Conservation (phyloP, 2,113 vertebrate genomes). For the Neolamprologus toae region DNA sequence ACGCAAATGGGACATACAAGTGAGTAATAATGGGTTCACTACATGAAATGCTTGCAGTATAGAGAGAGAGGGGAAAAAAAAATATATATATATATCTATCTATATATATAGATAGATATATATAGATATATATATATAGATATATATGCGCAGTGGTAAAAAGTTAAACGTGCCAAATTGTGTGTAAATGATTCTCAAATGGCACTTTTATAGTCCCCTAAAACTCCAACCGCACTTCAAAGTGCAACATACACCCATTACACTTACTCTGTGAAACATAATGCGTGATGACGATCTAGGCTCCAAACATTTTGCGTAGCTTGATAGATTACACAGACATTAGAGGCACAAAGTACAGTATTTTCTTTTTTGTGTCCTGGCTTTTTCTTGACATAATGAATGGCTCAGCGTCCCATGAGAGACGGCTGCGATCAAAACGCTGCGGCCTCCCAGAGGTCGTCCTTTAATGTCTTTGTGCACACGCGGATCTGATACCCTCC, state of each 20-base stretch:
- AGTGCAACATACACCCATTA: not conserved
- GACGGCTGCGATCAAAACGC: conserved; percentile 14
- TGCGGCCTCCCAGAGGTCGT: conserved; percentile 6
- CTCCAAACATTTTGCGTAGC: not conserved
- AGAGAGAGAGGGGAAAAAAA: fast-evolving
- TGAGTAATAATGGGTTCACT: not conserved
- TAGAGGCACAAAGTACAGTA: conserved; percentile 3
- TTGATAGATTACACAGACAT: conserved; percentile 17
- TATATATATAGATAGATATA: fast-evolving
- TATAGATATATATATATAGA: fast-evolving
- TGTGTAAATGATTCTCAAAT: not conserved
- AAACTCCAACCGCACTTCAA: not conserved
- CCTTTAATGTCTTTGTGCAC: conserved; percentile 47
- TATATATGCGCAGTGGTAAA: not conserved
- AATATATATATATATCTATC: fast-evolving
- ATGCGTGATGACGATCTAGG: not conserved
- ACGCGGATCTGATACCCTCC: conserved; percentile 35
- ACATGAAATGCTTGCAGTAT: not conserved
- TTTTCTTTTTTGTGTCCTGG: not conserved
- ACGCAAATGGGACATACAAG: not conserved
- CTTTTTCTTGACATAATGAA: conserved; percentile 34
- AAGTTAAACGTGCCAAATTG: not conserved
- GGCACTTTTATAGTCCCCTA: not conserved
- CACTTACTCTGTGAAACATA: not conserved
- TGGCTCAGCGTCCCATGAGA: conserved; percentile 6